A percentile compares a stretch with the other conserved stretches of the same genome.
Conservation (phyloP, 2,113 vertebrate genomes). For the Oostethus manadensis region DNA sequence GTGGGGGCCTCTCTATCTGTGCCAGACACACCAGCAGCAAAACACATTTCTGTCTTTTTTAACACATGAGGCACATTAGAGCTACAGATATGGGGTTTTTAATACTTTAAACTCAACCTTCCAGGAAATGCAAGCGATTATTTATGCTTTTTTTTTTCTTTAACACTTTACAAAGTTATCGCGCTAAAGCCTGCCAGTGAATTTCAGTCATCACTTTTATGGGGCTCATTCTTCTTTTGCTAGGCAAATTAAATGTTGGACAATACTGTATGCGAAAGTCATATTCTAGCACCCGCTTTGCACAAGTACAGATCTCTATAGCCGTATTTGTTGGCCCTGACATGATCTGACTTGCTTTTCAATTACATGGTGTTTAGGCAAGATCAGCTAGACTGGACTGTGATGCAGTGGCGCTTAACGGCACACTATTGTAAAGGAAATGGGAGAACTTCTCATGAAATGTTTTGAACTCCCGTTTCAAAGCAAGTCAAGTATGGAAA, state of each 20-base stretch:
- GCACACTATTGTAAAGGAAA: background rate
- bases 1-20: slow-evolving; percentile 7
- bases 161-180: background rate
- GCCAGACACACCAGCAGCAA: slow-evolving; percentile 13
- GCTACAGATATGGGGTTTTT: background rate
- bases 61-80: slow-evolving; percentile 21
- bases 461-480: too few relatives aligned
- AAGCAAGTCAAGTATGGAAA: too few relatives aligned
- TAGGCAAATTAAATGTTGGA: slow-evolving; percentile 45
- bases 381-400: background rate
- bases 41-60: slow-evolving; percentile 9
- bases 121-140: slow-evolving; percentile 4
- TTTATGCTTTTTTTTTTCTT: slow-evolving; percentile 10
- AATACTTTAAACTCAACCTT: slow-evolving; percentile 18
- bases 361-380: background rate
- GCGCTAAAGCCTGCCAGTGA: slow-evolving; percentile 31
- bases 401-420: too few relatives aligned
- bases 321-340: background rate
- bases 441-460: too few relatives aligned
- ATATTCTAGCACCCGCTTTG: slow-evolving; percentile 41
- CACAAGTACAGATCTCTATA: slow-evolving; percentile 1
- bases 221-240: slow-evolving; percentile 53
- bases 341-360: background rate
- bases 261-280: slow-evolving; percentile 39
- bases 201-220: slow-evolving; percentile 61